Conservation (phyloP, 2,797 vertebrate species). For the Erpetoichthys calabaricus region DNA sequence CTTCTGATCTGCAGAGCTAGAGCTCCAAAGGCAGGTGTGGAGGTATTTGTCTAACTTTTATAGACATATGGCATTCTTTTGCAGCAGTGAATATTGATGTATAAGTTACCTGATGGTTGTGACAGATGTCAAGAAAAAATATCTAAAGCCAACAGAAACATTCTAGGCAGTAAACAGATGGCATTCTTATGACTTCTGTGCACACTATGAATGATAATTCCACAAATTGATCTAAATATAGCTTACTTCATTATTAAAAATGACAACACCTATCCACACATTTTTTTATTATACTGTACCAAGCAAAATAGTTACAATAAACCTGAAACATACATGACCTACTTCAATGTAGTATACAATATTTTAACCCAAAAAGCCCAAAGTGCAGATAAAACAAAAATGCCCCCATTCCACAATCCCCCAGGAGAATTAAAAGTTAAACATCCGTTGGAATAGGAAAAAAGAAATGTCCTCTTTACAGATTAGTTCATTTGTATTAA, state of each 20-base stretch:
- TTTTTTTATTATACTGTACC: no score
- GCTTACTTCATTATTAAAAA: not conserved
- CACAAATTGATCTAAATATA: constrained; percentile 6
- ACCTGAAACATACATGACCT: no score
- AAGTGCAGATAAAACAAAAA: no score
- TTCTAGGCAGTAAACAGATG: constrained; percentile 5
- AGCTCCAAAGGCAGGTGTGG: not conserved
- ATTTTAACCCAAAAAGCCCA: no score
- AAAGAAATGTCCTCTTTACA: no score
- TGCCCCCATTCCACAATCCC: no score
- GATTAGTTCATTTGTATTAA: no score
- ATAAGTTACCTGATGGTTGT: not conserved
- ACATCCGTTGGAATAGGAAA: no score
- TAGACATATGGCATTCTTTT: constrained; percentile 1
- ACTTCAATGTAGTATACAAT: no score
- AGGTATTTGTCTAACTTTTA: not conserved
- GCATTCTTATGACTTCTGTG: constrained; percentile 7
- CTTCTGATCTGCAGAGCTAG: not conserved
- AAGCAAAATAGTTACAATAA: no score
- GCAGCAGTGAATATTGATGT: not conserved
- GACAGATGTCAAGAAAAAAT: constrained; percentile 8
- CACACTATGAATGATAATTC: constrained; percentile 5
- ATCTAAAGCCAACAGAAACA: not conserved
- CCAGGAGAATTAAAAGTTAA: no score
- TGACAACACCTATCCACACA: no score